Evolutionary conservation across 2,888 invertebrate species (phyloP), one percentile per base, ranked within the genome.

Genomic region (Heliconius hortense): DNA sequence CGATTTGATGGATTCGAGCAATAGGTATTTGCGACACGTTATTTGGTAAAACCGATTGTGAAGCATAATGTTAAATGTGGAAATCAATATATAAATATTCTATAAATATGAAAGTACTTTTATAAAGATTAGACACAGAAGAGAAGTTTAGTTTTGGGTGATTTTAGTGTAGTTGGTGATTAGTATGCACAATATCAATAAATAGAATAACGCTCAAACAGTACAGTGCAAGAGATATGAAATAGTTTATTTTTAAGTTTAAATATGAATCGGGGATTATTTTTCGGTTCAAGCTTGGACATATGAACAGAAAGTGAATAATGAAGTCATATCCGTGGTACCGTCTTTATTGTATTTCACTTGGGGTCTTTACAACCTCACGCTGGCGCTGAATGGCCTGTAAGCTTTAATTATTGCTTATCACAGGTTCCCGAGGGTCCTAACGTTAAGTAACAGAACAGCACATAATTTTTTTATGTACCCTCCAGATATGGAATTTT

Each of bases 21-120:
- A 39, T 21, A 53, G 53, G 53, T 53, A 59, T 70, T 70, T 59
- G 18, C 59, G 70, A 70, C 35, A 70, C 70, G 59, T 70, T 59
- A 28, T 53, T 53, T 24, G 59, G 59, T 35, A 59, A 70, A 70
- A 70, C 70, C 70, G 70, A 70, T 59, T 70, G 39, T 35, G 21
- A 70, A 24, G 4, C 15, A 39, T 35, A 4, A 35, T 35, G 5
- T 56, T 59, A 53, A 21, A 59, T 69, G 53, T 53, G 69, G 31
- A 69, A 53, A 24, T 28, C 4, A n/a, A 69, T 26, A 60, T 60
- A 31, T 31, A 31, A 5, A 31, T 31, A 5, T 31, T 31, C 31
- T 31, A 31, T 31, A 31, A 5, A 31, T 31, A 31, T 31, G 31
- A 31, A 31, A 5, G 31, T 31, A 31, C 31, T 31, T 31, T 31